These are phyloP conservation scores for Lophotriccus pileatus DNA, from an alignment of 2,797 vertebrate species.

Conservation along the genomic window DNA sequence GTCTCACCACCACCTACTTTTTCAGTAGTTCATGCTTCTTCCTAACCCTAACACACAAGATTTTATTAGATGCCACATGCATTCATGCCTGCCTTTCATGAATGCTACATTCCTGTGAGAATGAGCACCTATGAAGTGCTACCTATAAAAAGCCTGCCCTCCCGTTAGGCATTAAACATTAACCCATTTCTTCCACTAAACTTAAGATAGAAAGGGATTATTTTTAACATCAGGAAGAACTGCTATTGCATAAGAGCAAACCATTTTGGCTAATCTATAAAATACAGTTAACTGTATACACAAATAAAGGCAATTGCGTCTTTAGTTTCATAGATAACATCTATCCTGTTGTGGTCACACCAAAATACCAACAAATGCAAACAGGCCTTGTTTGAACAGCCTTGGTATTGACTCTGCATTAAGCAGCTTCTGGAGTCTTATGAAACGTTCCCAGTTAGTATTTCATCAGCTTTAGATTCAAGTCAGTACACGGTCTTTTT, in stretches of 20 bases:
- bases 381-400: not conserved
- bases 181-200: not conserved
- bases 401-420: not conserved
- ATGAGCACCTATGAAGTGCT: not conserved
- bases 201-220: not conserved
- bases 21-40: not conserved
- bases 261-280: not conserved
- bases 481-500: not conserved
- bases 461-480: not conserved
- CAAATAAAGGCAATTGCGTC: not conserved
- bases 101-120: not conserved
- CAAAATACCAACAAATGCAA: not conserved
- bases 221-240: not conserved
- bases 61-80: not conserved
- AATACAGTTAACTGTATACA: not conserved
- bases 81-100: not conserved
- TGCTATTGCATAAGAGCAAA: not conserved
- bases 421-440: not conserved
- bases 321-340: not conserved
- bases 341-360: not conserved
- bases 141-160: not conserved
- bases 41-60: not conserved
- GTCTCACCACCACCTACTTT: not conserved
- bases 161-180: not conserved
- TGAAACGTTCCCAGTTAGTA: not conserved